These are phyloP conservation scores for Acleris holmiana DNA, from an alignment of 2,888 invertebrate genomes.

Conservation along the genomic window DNA sequence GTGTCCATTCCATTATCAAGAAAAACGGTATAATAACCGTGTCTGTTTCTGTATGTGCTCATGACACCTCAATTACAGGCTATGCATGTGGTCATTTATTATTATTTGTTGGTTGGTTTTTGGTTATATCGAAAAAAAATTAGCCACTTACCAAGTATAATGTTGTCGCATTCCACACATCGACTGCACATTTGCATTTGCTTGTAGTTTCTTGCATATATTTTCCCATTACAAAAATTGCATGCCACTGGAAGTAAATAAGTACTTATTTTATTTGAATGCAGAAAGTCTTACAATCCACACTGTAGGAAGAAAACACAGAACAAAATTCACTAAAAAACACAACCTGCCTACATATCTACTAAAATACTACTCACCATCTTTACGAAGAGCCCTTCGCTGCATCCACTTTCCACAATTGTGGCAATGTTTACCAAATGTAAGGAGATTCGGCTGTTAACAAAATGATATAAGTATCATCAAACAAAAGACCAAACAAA, in stretches of 20 bases:
- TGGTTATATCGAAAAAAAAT: not conserved
- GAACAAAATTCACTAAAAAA: conserved; percentile 34
- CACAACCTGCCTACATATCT: conserved; percentile 10
- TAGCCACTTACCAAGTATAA: conserved; percentile 3
- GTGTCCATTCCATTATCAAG: too few relatives aligned
- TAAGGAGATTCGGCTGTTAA: conserved; percentile 41
- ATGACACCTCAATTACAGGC: too few relatives aligned
- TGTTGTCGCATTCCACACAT: conserved; percentile 9
- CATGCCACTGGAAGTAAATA: conserved; percentile 36
- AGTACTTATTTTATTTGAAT: conserved; percentile 38
- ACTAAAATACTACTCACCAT: conserved; percentile 39
- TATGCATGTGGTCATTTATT: too few relatives aligned
- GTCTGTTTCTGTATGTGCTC: too few relatives aligned
- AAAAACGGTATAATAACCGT: too few relatives aligned
- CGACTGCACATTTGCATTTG: conserved; percentile 24
- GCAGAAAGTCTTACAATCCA: conserved; percentile 40
- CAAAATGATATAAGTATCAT: conserved; percentile 31
- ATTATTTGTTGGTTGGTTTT: not conserved
- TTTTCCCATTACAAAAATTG: conserved; percentile 39
- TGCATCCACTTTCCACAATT: conserved; percentile 42
- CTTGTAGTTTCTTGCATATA: conserved; percentile 39
- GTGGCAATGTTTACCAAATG: conserved; percentile 41
- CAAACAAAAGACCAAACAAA: conserved; percentile 34
- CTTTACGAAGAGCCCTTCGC: conserved; percentile 45
- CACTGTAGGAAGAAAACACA: conserved; percentile 39